Percentiles rank a stretch among this genome's conserved stretches.
These are phyloP conservation scores for Boulengeromyrus knoepffleri DNA, from an alignment of 2,113 vertebrate species.

Conservation along the genomic window DNA sequence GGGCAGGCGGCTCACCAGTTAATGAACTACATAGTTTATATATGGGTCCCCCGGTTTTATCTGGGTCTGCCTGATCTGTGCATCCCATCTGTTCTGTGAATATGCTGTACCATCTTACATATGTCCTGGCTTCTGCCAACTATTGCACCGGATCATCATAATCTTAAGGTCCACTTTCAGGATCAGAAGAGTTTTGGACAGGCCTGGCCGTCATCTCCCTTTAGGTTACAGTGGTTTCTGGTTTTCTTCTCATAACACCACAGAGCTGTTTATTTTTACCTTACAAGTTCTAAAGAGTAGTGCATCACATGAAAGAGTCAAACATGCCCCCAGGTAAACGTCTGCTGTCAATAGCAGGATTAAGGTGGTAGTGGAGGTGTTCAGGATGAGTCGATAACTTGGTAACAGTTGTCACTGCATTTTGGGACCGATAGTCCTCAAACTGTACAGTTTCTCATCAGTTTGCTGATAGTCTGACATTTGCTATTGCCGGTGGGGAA, in stretches of 20 bases:
- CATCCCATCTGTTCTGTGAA: not conserved
- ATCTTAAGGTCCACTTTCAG: not conserved
- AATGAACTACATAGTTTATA: not conserved
- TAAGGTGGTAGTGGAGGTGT: not conserved
- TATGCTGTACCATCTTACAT: not conserved
- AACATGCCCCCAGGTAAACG: not conserved
- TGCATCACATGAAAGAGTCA: not conserved
- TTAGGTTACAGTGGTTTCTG: not conserved
- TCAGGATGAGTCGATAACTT: not conserved
- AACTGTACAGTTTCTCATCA: not conserved
- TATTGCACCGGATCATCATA: not conserved
- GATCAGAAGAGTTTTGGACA: not conserved
- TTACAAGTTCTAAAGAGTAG: not conserved
- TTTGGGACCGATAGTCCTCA: not conserved
- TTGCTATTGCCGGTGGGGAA: not conserved
- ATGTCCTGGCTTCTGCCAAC: not conserved
- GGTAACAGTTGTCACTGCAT: not conserved
- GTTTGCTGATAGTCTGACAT: not conserved
- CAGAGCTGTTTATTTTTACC: not conserved
- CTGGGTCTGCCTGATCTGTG: not conserved
- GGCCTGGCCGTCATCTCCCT: not conserved
- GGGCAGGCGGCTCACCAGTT: not conserved
- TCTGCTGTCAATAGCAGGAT: too few relatives aligned
- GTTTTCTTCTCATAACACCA: not conserved
- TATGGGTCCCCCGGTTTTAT: not conserved